Percentiles rank a stretch among this genome's conserved stretches.
These are phyloP conservation scores for Petrocephalus sullivani DNA, from an alignment of 2,797 vertebrate species.

Conservation along the genomic window DNA sequence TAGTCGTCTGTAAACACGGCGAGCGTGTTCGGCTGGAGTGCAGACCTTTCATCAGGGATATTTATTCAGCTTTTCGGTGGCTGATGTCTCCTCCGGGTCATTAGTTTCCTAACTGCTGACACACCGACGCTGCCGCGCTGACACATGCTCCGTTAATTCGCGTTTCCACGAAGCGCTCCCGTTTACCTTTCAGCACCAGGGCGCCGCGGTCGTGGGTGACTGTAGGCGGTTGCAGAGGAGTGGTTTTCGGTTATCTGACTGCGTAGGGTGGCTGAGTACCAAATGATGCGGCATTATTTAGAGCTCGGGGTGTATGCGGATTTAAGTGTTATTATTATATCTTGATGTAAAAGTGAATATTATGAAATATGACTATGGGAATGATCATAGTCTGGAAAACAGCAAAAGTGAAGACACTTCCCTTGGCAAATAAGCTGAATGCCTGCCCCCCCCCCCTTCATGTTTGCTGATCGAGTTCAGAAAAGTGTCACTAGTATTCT, in stretches of 20 bases:
- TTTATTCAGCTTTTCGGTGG: constrained; percentile 8
- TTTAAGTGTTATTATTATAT: neutral
- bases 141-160: neutral
- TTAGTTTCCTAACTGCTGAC: neutral
- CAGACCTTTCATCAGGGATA: neutral
- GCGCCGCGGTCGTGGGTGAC: neutral
- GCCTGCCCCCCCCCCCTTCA: neutral
- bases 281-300: neutral
- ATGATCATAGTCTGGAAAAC: neutral
- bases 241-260: neutral
- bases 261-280: neutral
- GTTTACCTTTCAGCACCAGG: neutral
- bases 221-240: neutral
- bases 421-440: neutral
- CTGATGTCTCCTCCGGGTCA: neutral
- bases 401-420: neutral
- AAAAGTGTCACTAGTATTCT: neutral
- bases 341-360: neutral
- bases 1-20: neutral
- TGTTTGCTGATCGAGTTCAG: neutral
- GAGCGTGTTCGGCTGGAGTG: neutral
- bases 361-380: neutral
- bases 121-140: neutral
- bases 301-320: neutral
- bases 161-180: neutral